Base-by-base conservation (phyloP, 2,888 invertebrate genomes). In the Dolichomitus sp. region DNA sequence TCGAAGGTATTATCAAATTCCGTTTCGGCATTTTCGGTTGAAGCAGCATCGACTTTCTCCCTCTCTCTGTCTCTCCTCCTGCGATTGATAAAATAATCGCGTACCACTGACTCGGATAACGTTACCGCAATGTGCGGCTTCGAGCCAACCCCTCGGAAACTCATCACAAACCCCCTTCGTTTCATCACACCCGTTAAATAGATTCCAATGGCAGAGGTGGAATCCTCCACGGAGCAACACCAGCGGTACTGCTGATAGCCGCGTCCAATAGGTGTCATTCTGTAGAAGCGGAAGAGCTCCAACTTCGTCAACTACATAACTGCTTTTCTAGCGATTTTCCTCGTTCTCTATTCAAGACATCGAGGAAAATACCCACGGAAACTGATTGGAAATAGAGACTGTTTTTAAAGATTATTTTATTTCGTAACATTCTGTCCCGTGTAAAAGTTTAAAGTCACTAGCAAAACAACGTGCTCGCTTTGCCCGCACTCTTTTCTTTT, bases 31-130 rank as follows among this genome's bases (percentile, higher is more conserved):
- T 27, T 54, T 27, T 11, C 27, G 54, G n/a, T n/a, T n/a, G 17
- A 48, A 14, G 48, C 48, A 27, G 27, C 27, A 14, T 54, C 54
- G 27, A 54, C 11, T 30, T 40, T 37, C 61, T n/a, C 33, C 2
- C 27, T 2, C 4, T 27, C 59, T 37, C 37, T n/a, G 1, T 37
- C 33, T 11, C 30, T 14, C 5, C 57, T 40, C 19, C 61, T n/a
- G 12, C 11, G 12, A 2, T 37, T 17, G 61, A 61, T 61, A 17
- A 61, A 61, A 61, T 61, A 19, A 61, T 61, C 61, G 37, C 19
- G 37, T 12, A n/a, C n/a, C 48, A 48, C 6, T 48, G 17, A 17
- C 48, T 57, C 57, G 7, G 19, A 6, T 4, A 54, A 54, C 17
- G 4, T 27, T 57, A 9, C 54, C 14, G 57, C 11, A 57, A 30